Base-by-base conservation (phyloP, 1,140 invertebrate species). In the Aphelinus atriplicis region DNA sequence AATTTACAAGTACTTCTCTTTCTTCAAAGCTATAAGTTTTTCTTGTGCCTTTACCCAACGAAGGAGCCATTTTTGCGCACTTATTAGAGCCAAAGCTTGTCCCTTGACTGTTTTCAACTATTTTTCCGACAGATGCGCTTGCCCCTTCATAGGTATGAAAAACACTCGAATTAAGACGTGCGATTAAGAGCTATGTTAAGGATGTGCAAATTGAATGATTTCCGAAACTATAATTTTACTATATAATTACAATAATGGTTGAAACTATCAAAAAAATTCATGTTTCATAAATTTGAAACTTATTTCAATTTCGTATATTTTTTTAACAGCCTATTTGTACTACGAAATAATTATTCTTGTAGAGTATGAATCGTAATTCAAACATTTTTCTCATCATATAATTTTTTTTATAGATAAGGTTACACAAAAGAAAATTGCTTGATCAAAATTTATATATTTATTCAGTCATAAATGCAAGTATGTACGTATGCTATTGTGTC, bases 11-110 rank as follows among this genome's bases (percentile, higher is more conserved):
- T 26, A 83, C 79, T 46, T 81, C 80, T 6, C 81, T 66, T 9
- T 83, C 82, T 45, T 82, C 82, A 42, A 83, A 83, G 57, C 82
- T 83, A 56, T 83, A 83, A n/a, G 81, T 83, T 75, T 83, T 83
- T 42, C 82, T 78, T 1, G 82, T 83, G 7, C 80, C 79, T 61
- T 82, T 76, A 58, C 47, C 79, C 63, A 79, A 46, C 67, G 78
- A 78, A 9, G 72, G 77, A 62, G 82, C 81, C 81, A 83, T 83
- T 82, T 82, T 81, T 3, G 45, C 66, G 61, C 53, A 63, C 66
- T 69, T 56, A 67, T 61, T 50, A 56, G 70, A 75, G 73, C 50
- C 73, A 58, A 64, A 69, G 53, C 58, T 42, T 46, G 66, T 42
- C 46, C 42, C 60, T 75, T 75, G 53, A 69, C 58, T 63, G 63